Base-by-base conservation (phyloP, 2,888 invertebrate genomes). In the Pseudanteris insignis region DNA sequence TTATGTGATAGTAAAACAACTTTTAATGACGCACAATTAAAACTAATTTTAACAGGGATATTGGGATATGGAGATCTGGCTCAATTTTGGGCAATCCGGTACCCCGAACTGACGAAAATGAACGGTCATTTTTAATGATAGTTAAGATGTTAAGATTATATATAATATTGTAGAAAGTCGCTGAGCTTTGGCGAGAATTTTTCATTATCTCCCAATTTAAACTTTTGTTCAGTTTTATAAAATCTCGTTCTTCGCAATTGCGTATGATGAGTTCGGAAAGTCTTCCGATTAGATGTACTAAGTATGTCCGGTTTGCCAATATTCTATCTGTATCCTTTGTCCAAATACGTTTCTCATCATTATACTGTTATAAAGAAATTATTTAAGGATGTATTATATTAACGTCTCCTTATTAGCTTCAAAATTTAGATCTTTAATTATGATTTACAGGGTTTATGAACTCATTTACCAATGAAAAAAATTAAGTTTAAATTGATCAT, bases 331-430 rank as follows among this genome's bases (percentile, higher is more conserved):
- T 48, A 60, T 54, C 48, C 60, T 14, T 60, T 50, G 48, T 60
- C 60, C 60, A 11, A 60, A 38, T 48, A 60, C 48, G 60, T 47
- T 48, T 60, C 59, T 60, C 60, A 60, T 60, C 48, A 63, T 60
- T 57, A 60, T 53, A 60, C 60, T 60, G 55, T 60, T 29, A 48
- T 64, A 57, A 61, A 57, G 44, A 61, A 57, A 58, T 54, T 25
- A 32, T 50, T 51, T 26, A 37, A 48, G 28, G 30, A 36, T 55
- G 15, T 46, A 48, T 40, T 55, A 55, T 55, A 26, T 40, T 11
- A 32, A 8, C n/a, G 11, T 8, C 30, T 47, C 32, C 24, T 38
- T 33, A 15, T 7, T 5, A 8, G n/a, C n/a, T n/a, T n/a, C n/a
- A n/a, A n/a, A n/a, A 11, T 43, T 24, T 33, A 43, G 33, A 33